Evolutionary conservation across 2,113 vertebrate genomes (phyloP).

Genomic region (Xenopus laevis): DNA sequence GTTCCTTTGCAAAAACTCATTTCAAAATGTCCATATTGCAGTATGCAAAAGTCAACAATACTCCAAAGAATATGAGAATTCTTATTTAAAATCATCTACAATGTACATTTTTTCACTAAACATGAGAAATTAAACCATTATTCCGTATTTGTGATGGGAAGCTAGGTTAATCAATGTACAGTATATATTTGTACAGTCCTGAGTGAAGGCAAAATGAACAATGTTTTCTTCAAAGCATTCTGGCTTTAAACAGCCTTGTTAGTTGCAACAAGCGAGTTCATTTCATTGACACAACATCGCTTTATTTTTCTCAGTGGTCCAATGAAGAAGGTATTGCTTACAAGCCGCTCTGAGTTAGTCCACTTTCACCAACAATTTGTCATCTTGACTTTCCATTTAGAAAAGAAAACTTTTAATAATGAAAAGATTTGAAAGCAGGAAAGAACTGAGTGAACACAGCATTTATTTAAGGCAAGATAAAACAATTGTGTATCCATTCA

Average conservation of each 20-base stretch:
- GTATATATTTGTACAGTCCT: no score
- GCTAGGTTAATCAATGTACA: no score
- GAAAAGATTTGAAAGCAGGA: background rate
- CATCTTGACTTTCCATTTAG: background rate
- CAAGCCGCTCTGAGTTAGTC: background rate
- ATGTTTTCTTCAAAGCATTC: background rate
- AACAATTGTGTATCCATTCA: background rate
- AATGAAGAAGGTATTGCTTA: slow-evolving; percentile 2
- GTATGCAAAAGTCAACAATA: no score
- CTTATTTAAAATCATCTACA: no score
- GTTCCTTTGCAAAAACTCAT: no score
- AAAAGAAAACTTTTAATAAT: background rate
- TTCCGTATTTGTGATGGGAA: no score
- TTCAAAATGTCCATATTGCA: no score
- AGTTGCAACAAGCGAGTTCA: background rate
- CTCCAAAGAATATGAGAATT: no score
- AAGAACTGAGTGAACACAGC: background rate
- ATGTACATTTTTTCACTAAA: no score
- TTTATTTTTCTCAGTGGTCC: background rate
- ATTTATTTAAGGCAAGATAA: no score
- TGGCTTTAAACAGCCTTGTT: background rate
- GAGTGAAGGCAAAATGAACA: background rate
- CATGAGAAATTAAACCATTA: no score
- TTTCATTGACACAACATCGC: background rate
- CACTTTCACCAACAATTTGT: slow-evolving; percentile 4